Evolutionary conservation across 2,113 vertebrate genomes (phyloP).

Genomic region (Potamarius usumacintae): DNA sequence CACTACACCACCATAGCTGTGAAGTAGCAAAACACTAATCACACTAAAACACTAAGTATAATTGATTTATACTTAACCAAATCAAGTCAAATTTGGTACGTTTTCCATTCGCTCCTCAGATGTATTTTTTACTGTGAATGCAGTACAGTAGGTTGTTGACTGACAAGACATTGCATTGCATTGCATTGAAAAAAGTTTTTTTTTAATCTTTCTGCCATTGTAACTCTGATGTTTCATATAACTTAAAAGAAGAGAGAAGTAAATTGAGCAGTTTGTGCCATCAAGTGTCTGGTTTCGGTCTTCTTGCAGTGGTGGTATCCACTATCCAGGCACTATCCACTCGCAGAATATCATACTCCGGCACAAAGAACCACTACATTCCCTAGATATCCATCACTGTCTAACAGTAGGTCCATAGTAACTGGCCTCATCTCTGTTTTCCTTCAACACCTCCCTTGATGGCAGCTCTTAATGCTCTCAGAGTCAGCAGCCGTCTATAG

Average conservation of each 20-base stretch:
- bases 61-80: not conserved
- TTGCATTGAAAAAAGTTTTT: not conserved
- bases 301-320: not conserved
- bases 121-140: not conserved
- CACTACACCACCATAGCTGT: not conserved
- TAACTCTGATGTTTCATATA: not conserved
- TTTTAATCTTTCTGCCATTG: not conserved
- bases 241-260: not conserved
- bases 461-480: slow-evolving; percentile 34
- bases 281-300: not conserved
- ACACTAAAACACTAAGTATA: no score
- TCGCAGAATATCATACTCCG: not conserved
- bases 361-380: not conserved
- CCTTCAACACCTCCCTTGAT: slow-evolving; percentile 42
- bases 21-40: not conserved
- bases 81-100: not conserved
- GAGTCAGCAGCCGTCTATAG: slow-evolving; percentile 13
- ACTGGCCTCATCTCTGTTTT: slow-evolving; percentile 34
- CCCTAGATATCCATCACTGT: slow-evolving; percentile 34
- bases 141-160: not conserved
- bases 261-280: not conserved
- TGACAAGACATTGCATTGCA: not conserved
- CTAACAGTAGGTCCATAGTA: slow-evolving; percentile 23
- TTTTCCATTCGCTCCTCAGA: not conserved
- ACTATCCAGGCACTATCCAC: not conserved